A percentile compares a stretch with the other conserved stretches of the same genome.
Evolutionary conservation across 2,797 vertebrate genomes (phyloP).

Genomic region (Girardinus metallicus): DNA sequence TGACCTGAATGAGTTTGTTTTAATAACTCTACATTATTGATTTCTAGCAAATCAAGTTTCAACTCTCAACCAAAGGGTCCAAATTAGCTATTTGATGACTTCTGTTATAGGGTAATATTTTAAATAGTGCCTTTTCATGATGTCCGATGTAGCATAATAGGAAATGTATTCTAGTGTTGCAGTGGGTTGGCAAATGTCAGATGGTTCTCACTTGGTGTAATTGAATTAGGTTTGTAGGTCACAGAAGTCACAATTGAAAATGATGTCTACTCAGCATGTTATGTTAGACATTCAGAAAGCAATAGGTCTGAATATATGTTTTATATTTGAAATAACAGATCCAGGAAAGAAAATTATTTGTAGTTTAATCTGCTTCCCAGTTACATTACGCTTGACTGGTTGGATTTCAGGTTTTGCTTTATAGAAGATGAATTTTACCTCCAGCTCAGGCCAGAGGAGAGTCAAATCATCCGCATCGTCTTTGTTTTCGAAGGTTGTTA

Average conservation of each 20-base stretch:
- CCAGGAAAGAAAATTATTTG: neutral
- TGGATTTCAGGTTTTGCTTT: slow-evolving; percentile 16
- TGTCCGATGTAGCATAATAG: slow-evolving; percentile 1
- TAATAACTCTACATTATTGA: slow-evolving; percentile 31
- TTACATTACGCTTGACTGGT: neutral
- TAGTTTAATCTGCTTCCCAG: neutral
- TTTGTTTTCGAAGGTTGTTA: slow-evolving; percentile 20
- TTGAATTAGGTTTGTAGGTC: slow-evolving; percentile 69
- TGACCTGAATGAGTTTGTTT: slow-evolving; percentile 39
- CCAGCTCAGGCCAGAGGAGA: slow-evolving; percentile 2
- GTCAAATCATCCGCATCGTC: neutral
- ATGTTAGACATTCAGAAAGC: slow-evolving; percentile 27
- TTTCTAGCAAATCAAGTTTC: slow-evolving; percentile 22
- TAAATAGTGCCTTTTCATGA: neutral
- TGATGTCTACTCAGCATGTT: slow-evolving; percentile 38
- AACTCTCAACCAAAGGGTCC: neutral
- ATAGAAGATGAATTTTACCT: neutral
- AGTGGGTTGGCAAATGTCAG: slow-evolving; percentile 27
- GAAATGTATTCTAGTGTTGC: neutral
- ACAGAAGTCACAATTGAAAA: slow-evolving; percentile 51
- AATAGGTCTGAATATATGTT: slow-evolving; percentile 26
- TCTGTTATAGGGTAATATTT: neutral
- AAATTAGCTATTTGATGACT: neutral
- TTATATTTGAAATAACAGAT: slow-evolving; percentile 18
- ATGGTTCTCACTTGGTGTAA: slow-evolving; percentile 33